Conservation (phyloP, 2,888 invertebrate species). For the Cylloceria caligata region DNA sequence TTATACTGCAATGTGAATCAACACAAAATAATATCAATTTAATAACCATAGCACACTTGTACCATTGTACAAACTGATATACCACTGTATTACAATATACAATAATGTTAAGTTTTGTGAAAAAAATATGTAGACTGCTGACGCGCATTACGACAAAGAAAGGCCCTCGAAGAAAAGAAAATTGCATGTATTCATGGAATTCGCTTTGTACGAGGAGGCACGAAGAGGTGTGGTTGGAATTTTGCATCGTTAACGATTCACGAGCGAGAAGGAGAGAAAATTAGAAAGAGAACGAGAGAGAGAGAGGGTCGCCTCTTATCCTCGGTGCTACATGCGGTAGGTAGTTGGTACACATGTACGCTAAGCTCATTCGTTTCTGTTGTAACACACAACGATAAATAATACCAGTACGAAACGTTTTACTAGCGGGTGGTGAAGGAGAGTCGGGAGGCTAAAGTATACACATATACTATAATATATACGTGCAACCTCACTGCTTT, state of each 20-base stretch:
- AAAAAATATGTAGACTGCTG: slow-evolving; percentile 7
- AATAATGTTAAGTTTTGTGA: neutral
- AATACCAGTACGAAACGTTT: slow-evolving; percentile 42
- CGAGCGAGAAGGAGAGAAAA: neutral
- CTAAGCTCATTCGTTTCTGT: slow-evolving; percentile 40
- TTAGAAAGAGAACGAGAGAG: neutral
- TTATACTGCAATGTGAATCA: neutral
- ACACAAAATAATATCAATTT: neutral
- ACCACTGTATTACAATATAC: neutral
- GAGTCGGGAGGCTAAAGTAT: neutral
- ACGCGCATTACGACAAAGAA: neutral
- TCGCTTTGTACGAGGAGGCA: slow-evolving; percentile 32
- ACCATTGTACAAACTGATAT: neutral
- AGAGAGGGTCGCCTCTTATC: neutral
- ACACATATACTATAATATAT: neutral
- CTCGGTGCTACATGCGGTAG: slow-evolving; percentile 4
- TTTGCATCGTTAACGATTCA: slow-evolving; percentile 61
- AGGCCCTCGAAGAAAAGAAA: slow-evolving; percentile 38
- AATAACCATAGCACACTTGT: neutral
- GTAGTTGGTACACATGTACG: slow-evolving; percentile 11
- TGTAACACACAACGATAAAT: slow-evolving; percentile 43
- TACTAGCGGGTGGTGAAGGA: slow-evolving; percentile 4
- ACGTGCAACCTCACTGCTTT: slow-evolving; percentile 26
- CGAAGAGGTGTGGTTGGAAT: slow-evolving; percentile 41
- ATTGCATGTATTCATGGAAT: slow-evolving; percentile 57